Evolutionary conservation across 2,888 invertebrate species (phyloP).

Genomic region (Apotomis betuletana): DNA sequence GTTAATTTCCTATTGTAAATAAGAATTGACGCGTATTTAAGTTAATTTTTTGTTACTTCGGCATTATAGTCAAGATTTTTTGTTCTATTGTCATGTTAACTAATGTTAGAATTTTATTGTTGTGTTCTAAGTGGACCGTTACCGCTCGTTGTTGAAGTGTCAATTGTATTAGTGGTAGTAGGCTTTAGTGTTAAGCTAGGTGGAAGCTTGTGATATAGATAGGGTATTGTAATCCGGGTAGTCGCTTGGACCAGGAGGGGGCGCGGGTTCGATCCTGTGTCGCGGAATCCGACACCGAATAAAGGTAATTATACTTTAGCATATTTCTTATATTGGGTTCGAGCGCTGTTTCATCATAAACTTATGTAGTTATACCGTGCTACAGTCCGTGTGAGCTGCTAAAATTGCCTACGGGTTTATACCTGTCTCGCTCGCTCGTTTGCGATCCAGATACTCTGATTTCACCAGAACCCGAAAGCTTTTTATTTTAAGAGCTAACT

Average conservation of each 20-base stretch:
- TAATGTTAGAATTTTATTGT: conserved; percentile 79
- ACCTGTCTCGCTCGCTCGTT: too few relatives aligned
- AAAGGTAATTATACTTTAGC: conserved; percentile 49
- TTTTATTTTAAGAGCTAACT: too few relatives aligned
- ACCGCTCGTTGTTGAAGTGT: conserved; percentile 76
- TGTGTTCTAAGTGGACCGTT: conserved; percentile 73
- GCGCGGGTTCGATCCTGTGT: conserved; percentile 51
- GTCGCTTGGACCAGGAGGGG: conserved; percentile 64
- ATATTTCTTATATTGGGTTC: background rate
- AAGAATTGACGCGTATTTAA: conserved; percentile 54
- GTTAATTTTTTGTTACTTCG: conserved; percentile 62
- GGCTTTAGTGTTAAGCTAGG: conserved; percentile 80
- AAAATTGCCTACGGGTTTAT: too few relatives aligned
- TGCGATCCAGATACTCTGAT: too few relatives aligned
- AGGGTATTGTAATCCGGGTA: conserved; percentile 62
- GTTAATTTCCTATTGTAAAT: conserved; percentile 56
- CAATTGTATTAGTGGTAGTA: conserved; percentile 76
- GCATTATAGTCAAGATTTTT: conserved; percentile 73
- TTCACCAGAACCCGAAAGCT: too few relatives aligned
- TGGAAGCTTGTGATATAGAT: conserved; percentile 82
- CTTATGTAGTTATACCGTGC: too few relatives aligned
- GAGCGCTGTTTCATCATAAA: too few relatives aligned
- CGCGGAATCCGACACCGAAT: conserved; percentile 50
- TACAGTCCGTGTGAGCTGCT: too few relatives aligned
- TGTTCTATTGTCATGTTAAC: conserved; percentile 76